These are phyloP conservation scores for Zhuqinia jingwanae DNA, from an alignment of 2,888 invertebrate genomes.

Conservation along the genomic window DNA sequence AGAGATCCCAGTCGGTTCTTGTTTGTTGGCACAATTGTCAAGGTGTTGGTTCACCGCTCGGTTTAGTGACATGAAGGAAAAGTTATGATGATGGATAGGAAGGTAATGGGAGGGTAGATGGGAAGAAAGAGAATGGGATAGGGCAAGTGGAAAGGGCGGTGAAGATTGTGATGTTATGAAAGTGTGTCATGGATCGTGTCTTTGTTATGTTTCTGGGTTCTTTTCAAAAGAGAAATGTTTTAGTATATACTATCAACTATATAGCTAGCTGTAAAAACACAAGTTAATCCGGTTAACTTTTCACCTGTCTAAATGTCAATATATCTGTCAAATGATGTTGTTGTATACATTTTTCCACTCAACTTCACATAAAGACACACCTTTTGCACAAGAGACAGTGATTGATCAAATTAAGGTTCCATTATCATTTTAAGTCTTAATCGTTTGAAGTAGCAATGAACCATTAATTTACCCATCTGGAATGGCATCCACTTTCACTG, in stretches of 20 bases:
- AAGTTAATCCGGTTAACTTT: constrained; percentile 16
- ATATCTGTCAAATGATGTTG: neutral
- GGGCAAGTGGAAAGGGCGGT: constrained; percentile 4
- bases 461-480: too few species aligned
- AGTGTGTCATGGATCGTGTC: neutral
- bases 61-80: constrained; percentile 67
- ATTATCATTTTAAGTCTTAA: neutral
- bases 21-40: constrained; percentile 66
- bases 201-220: neutral
- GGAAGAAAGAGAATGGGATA: constrained; percentile 28
- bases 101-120: constrained; percentile 15
- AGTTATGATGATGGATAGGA: constrained; percentile 43
- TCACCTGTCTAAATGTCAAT: constrained; percentile 7
- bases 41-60: constrained; percentile 59
- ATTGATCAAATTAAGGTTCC: neutral
- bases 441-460: neutral
- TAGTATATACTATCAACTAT: neutral
- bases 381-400: neutral
- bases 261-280: neutral
- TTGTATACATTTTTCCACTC: neutral
- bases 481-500: neutral
- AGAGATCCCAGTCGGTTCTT: constrained; percentile 41
- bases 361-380: too few species aligned
- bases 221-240: neutral
- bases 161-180: neutral